Evolutionary conservation across 2,888 invertebrate genomes (phyloP).

Genomic region (Pinctada fucata): DNA sequence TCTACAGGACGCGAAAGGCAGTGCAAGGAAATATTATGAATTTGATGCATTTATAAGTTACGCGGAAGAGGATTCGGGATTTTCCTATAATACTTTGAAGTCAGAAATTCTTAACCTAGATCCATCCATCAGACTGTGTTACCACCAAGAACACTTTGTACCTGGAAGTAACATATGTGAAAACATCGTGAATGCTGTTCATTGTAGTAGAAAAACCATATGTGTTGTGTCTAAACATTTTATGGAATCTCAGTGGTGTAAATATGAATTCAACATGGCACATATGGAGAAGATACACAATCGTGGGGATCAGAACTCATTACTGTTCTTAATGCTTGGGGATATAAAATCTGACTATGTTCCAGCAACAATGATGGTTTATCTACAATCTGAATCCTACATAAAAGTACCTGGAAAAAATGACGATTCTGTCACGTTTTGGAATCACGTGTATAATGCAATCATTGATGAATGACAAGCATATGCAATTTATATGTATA

Average conservation of each 20-base stretch:
- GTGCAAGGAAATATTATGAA: too few species aligned
- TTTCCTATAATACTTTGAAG: too few species aligned
- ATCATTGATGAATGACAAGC: too few species aligned
- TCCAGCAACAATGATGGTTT: not conserved
- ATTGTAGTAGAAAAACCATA: conserved; percentile 1
- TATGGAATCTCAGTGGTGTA: not conserved
- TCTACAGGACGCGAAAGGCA: too few species aligned
- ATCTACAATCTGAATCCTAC: not conserved
- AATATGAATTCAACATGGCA: conserved; percentile 8
- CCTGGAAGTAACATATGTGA: not conserved
- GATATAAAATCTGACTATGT: not conserved
- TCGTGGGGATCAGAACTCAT: not conserved
- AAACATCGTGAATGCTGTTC: not conserved
- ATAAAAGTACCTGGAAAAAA: not conserved
- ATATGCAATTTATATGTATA: too few species aligned
- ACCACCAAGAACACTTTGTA: not conserved
- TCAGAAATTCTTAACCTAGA: too few species aligned
- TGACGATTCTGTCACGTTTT: too few species aligned
- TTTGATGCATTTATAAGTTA: too few species aligned
- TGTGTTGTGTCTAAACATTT: conserved; percentile 4
- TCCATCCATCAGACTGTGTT: not conserved
- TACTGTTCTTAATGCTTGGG: not conserved
- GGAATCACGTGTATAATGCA: too few species aligned
- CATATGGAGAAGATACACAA: conserved; percentile 1
- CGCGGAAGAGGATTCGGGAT: too few species aligned